Evolutionary conservation across 2,113 vertebrate species (phyloP).

Genomic region (Anolis carolinensis): DNA sequence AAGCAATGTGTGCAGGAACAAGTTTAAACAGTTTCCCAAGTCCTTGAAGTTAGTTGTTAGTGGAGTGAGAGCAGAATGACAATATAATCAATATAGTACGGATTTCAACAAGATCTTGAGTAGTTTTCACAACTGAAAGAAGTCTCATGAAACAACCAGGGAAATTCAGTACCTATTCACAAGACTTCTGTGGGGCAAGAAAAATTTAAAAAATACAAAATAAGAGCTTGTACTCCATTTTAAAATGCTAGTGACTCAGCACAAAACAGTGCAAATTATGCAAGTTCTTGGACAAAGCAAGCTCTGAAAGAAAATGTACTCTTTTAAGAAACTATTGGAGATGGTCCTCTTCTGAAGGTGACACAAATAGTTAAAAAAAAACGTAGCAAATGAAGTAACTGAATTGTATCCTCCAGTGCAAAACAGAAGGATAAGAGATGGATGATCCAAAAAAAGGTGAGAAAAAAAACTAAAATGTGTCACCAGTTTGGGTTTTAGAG

Average conservation of each 20-base stretch:
- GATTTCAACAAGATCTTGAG: neutral
- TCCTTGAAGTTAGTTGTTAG: neutral
- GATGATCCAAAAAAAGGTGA: neutral
- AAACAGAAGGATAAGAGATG: neutral
- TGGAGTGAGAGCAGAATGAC: neutral
- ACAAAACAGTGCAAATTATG: fast-evolving
- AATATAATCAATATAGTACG: fast-evolving
- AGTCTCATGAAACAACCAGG: slow-evolving; percentile 3
- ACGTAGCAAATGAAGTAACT: neutral
- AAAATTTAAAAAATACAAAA: slow-evolving; percentile 35
- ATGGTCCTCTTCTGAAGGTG: neutral
- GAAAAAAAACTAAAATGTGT: neutral
- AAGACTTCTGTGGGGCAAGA: neutral
- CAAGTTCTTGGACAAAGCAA: neutral
- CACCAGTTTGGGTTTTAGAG: neutral
- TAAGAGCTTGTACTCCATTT: neutral
- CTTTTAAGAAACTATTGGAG: neutral
- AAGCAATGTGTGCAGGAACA: slow-evolving; percentile 54
- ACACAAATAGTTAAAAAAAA: neutral
- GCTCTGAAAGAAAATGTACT: neutral
- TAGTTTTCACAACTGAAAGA: neutral
- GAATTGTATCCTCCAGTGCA: neutral
- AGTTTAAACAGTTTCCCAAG: slow-evolving; percentile 8
- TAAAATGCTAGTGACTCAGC: neutral
- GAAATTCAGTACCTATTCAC: slow-evolving; percentile 3